Evolutionary conservation across 2,888 invertebrate genomes (phyloP).

Genomic region (Lasiommata megera): DNA sequence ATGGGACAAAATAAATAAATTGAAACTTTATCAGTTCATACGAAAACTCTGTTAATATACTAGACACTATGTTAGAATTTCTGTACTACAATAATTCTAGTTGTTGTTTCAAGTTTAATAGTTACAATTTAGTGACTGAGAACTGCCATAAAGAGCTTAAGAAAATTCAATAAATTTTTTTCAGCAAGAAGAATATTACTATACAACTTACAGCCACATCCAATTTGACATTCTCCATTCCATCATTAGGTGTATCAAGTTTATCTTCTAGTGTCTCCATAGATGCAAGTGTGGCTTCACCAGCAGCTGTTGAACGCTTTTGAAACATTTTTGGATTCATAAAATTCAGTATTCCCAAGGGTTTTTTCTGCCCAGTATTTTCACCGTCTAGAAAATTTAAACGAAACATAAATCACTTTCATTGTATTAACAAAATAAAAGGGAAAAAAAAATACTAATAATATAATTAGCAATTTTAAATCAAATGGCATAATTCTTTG

Average conservation of each 20-base stretch:
- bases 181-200: not conserved
- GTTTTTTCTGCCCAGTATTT: conserved; percentile 39
- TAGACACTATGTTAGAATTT: too few relatives aligned
- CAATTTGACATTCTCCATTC: conserved; percentile 87
- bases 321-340: conserved; percentile 80
- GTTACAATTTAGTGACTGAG: too few relatives aligned
- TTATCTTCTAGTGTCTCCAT: conserved; percentile 91
- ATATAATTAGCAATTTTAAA: too few relatives aligned
- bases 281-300: conserved; percentile 88
- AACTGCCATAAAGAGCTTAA: too few relatives aligned
- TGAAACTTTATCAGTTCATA: too few relatives aligned
- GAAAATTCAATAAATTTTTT: not conserved
- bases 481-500: too few relatives aligned
- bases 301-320: conserved; percentile 75
- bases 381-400: conserved; percentile 41
- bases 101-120: too few relatives aligned
- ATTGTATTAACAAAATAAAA: not conserved
- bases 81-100: too few relatives aligned
- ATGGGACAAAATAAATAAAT: too few relatives aligned
- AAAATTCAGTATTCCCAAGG: conserved; percentile 48
- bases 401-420: not conserved
- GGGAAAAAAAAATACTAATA: too few relatives aligned
- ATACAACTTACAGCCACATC: conserved; percentile 70
- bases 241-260: conserved; percentile 85
- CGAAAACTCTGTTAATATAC: too few relatives aligned